These are phyloP conservation scores for Rhodinocichla rosea DNA, from an alignment of 2,113 vertebrate species.

Conservation along the genomic window DNA sequence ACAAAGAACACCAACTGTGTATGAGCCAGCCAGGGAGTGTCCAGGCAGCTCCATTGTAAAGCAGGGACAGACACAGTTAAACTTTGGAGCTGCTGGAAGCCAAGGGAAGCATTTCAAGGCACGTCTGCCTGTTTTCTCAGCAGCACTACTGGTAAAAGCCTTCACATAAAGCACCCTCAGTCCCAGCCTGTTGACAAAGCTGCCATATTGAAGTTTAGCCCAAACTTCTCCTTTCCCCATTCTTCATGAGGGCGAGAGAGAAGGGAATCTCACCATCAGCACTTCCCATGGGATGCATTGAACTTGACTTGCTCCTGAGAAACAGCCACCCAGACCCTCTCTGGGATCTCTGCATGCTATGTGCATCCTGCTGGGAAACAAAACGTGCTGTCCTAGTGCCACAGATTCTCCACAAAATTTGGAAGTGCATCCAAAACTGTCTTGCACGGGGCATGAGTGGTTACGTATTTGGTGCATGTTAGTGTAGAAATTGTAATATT, in stretches of 20 bases:
- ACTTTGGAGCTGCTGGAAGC: not conserved
- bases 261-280: not conserved
- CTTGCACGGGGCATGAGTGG: not conserved
- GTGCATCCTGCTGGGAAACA: not conserved
- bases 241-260: accelerated
- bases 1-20: no score
- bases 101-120: not conserved
- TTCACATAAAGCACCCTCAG: not conserved
- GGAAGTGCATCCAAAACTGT: not conserved
- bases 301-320: not conserved
- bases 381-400: not conserved
- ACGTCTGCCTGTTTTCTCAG: accelerated
- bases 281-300: not conserved
- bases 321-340: not conserved
- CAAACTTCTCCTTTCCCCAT: accelerated
- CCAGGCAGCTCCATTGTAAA: not conserved
- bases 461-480: not conserved
- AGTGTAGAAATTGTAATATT: not conserved
- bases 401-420: not conserved
- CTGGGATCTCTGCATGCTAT: accelerated
- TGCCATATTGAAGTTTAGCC: not conserved
- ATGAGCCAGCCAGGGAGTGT: not conserved
- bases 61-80: not conserved
- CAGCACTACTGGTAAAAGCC: not conserved
- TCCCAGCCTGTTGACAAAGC: not conserved